A percentile compares a stretch with the other conserved stretches of the same genome.
Conservation (phyloP, 2,888 invertebrate species). For the Apamea crenata region DNA sequence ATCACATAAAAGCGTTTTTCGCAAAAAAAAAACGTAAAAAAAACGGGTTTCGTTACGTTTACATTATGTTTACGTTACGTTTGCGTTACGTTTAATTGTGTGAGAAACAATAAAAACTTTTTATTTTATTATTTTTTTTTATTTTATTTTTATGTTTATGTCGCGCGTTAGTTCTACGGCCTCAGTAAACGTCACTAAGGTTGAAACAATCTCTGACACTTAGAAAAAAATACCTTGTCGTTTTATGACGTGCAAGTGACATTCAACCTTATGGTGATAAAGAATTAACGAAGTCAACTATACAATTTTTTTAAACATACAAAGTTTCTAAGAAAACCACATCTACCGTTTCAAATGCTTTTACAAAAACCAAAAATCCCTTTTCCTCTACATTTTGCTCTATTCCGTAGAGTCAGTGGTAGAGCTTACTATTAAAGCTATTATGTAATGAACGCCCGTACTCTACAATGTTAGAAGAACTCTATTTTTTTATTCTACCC, state of each 20-base stretch:
- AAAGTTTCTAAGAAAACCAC: constrained; percentile 19
- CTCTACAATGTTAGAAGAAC: constrained; percentile 42
- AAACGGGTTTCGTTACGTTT: too few species aligned
- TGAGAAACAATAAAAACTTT: too few species aligned
- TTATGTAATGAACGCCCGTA: constrained; percentile 58
- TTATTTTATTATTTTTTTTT: too few species aligned
- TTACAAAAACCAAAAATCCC: constrained; percentile 40
- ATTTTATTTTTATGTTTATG: too few species aligned
- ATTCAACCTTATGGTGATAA: not conserved
- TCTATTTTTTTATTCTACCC: constrained; percentile 34
- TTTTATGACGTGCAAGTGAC: not conserved
- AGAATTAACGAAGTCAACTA: not conserved
- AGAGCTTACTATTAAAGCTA: constrained; percentile 46
- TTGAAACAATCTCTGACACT: not conserved
- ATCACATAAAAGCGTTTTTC: not conserved
- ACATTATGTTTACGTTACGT: too few species aligned
- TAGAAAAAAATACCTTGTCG: not conserved
- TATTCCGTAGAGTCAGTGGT: constrained; percentile 24
- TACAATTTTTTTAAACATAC: not conserved
- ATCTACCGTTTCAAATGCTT: constrained; percentile 36
- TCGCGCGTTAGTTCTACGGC: not conserved
- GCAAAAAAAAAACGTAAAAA: too few species aligned
- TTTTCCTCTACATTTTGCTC: constrained; percentile 17
- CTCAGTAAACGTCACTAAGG: not conserved
- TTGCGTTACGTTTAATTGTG: too few species aligned